Conservation (phyloP, 2,113 vertebrate species). For the Todiramphus saurophagus region DNA sequence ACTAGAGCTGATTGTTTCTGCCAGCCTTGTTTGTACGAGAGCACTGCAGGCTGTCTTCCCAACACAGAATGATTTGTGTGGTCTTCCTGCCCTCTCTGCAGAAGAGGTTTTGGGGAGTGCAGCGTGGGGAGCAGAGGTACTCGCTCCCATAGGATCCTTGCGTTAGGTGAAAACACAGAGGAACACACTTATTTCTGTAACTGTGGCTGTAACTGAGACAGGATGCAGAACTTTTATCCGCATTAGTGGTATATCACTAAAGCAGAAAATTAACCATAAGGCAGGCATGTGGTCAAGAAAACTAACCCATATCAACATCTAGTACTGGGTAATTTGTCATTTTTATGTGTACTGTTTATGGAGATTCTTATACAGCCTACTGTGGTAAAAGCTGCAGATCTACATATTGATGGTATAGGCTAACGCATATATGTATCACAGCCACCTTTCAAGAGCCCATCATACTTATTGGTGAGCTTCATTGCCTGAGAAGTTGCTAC, state of each 20-base stretch:
- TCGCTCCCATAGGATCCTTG: neutral
- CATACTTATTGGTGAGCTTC: neutral
- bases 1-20: fast-evolving
- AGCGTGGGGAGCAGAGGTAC: neutral
- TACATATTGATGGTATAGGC: neutral
- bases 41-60: neutral
- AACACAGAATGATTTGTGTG: neutral
- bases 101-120: neutral
- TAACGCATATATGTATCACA: neutral
- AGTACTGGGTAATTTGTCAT: neutral
- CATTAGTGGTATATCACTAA: neutral
- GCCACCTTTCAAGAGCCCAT: neutral
- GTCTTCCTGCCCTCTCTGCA: neutral
- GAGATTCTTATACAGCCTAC: neutral
- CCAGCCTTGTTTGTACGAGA: neutral
- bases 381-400: neutral
- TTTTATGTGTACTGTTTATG: neutral
- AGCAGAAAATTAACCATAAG: neutral
- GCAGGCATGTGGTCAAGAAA: neutral
- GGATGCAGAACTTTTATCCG: neutral
- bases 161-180: neutral
- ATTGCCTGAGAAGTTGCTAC: neutral
- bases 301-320: neutral
- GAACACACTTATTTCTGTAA: neutral
- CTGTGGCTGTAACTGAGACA: neutral